Evolutionary conservation across 2,888 invertebrate genomes (phyloP).

Genomic region (Drosophila ustulata): DNA sequence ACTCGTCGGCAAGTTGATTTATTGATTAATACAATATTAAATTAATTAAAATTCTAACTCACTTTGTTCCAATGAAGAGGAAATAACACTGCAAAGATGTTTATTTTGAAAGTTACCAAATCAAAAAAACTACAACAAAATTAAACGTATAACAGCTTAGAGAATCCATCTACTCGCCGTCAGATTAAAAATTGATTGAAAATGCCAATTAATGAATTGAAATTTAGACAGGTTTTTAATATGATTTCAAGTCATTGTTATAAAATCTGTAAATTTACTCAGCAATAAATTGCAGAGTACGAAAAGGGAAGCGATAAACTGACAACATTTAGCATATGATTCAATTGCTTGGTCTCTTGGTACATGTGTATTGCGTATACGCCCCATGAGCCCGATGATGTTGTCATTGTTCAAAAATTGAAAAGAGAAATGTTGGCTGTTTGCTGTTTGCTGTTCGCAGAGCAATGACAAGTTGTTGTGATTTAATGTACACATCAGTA

Average conservation of each 20-base stretch:
- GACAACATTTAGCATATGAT: slow-evolving; percentile 32
- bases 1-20: too few species aligned
- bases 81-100: too few species aligned
- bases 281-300: too few species aligned
- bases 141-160: too few species aligned
- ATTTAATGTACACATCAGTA: slow-evolving; percentile 72
- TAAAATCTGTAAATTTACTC: background rate
- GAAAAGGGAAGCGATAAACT: background rate
- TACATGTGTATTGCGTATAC: slow-evolving; percentile 38
- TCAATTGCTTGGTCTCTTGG: slow-evolving; percentile 23
- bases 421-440: slow-evolving; percentile 50
- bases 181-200: too few species aligned
- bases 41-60: too few species aligned
- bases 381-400: slow-evolving; percentile 52
- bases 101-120: too few species aligned
- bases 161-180: too few species aligned
- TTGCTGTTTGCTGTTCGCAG: slow-evolving; percentile 33
- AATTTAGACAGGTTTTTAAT: background rate
- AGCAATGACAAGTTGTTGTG: slow-evolving; percentile 67
- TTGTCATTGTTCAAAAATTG: slow-evolving; percentile 66
- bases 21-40: too few species aligned
- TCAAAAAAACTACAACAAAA: too few species aligned
- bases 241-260: background rate
- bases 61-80: too few species aligned
- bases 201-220: too few species aligned